Percentiles rank a stretch among this genome's conserved stretches.
Evolutionary conservation across 1,140 invertebrate species (phyloP).

Genomic region (Elymnias hypermnestra): DNA sequence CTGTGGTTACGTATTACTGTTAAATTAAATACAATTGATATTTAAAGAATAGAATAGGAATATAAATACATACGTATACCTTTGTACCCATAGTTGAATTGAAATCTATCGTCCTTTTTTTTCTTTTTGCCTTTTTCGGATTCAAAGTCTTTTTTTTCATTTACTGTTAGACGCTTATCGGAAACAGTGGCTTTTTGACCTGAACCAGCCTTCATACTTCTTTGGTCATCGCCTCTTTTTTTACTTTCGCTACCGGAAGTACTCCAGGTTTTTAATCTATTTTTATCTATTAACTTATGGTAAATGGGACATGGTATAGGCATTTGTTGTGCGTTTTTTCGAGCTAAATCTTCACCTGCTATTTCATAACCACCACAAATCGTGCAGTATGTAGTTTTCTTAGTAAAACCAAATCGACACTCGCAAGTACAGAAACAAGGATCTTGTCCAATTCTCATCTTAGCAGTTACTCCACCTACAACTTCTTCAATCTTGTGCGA

Average conservation of each 20-base stretch:
- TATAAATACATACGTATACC: conserved; percentile 63
- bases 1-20: not conserved
- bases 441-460: conserved; percentile 41
- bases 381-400: conserved; percentile 58
- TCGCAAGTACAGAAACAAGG: conserved; percentile 63
- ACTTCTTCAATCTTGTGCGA: conserved; percentile 39
- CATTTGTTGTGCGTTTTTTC: conserved; percentile 22
- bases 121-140: conserved; percentile 48
- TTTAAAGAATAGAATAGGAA: no score
- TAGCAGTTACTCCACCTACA: conserved; percentile 38
- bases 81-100: conserved; percentile 66
- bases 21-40: no score
- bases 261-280: conserved; percentile 44
- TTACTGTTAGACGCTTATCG: conserved; percentile 25
- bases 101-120: conserved; percentile 52
- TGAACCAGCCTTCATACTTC: conserved; percentile 30
- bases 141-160: conserved; percentile 43
- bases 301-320: conserved; percentile 56
- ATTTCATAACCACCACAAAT: conserved; percentile 59
- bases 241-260: conserved; percentile 49
- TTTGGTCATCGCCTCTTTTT: conserved; percentile 34
- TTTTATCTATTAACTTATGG: conserved; percentile 58
- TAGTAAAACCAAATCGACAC: conserved; percentile 57
- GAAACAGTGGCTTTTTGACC: conserved; percentile 32
- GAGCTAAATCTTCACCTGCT: conserved; percentile 40